Evolutionary conservation across 2,888 invertebrate species (phyloP).

Genomic region (Strigamia maritima): DNA sequence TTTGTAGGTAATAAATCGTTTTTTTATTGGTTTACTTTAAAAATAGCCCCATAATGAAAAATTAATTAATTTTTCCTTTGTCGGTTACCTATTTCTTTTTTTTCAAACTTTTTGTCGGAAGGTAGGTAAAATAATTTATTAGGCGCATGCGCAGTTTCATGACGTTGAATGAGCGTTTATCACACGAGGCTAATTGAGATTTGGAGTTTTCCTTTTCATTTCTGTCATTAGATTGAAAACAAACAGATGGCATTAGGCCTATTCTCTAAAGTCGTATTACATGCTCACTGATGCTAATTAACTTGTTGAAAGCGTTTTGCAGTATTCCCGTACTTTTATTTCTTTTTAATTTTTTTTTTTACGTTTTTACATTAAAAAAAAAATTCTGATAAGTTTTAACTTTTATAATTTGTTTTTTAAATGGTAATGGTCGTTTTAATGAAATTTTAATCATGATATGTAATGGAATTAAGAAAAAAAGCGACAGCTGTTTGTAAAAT

Average conservation of each 20-base stretch:
- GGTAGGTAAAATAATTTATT: constrained; percentile 23
- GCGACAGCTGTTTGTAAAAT: constrained; percentile 25
- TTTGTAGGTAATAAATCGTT: neutral
- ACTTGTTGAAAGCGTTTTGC: constrained; percentile 30
- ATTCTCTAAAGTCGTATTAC: neutral
- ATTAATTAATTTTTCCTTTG: constrained; percentile 19
- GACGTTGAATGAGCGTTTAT: constrained; percentile 24
- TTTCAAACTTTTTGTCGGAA: neutral
- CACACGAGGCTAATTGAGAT: constrained; percentile 26
- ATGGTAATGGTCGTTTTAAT: neutral
- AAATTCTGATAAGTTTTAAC: too few species aligned
- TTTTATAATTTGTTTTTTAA: neutral
- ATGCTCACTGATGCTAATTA: constrained; percentile 20
- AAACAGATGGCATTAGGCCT: constrained; percentile 9
- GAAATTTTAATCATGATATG: constrained; percentile 8
- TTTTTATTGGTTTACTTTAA: neutral
- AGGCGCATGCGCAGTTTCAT: constrained; percentile 17
- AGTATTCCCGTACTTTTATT: neutral
- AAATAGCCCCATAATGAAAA: neutral
- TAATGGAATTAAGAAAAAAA: neutral
- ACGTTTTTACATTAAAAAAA: neutral
- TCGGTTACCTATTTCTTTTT: neutral
- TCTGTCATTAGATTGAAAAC: constrained; percentile 24
- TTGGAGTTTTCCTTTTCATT: constrained; percentile 8
- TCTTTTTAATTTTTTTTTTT: too few species aligned